Evolutionary conservation across 2,888 invertebrate species (phyloP).

Genomic region (Timandra comae): DNA sequence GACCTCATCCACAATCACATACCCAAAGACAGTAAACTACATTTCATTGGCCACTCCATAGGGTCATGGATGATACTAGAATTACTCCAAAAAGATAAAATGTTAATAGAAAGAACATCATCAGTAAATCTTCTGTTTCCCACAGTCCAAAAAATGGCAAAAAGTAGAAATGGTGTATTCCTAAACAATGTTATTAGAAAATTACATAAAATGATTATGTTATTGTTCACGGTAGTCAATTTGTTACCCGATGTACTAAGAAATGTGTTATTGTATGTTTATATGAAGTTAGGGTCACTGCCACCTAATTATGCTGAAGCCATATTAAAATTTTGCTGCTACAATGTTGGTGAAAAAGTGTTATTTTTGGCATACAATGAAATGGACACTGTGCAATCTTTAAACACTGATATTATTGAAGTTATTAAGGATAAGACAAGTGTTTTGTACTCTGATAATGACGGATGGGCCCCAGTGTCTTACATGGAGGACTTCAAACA

Average conservation of each 20-base stretch:
- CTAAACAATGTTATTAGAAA: conserved; percentile 78
- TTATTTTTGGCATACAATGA: conserved; percentile 86
- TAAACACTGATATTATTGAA: conserved; percentile 80
- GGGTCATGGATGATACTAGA: conserved; percentile 90
- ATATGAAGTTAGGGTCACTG: conserved; percentile 71
- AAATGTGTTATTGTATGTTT: conserved; percentile 68
- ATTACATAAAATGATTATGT: conserved; percentile 40
- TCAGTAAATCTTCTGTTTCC: conserved; percentile 89
- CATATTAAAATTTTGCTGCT: conserved; percentile 76
- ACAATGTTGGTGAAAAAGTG: conserved; percentile 78
- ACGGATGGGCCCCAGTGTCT: conserved; percentile 88
- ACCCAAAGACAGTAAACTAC: conserved; percentile 83
- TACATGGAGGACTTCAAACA: conserved; percentile 80
- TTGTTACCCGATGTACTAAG: conserved; percentile 73
- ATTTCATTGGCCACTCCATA: conserved; percentile 93
- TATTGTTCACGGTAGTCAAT: conserved; percentile 54
- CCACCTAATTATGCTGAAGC: conserved; percentile 66
- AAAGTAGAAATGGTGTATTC: conserved; percentile 83
- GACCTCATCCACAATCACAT: conserved; percentile 85
- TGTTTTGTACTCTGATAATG: conserved; percentile 86
- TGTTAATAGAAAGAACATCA: conserved; percentile 72
- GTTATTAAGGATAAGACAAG: conserved; percentile 75
- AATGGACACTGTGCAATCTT: conserved; percentile 82
- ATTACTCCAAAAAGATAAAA: conserved; percentile 77
- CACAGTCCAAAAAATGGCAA: conserved; percentile 88